Base-by-base conservation (phyloP, 1,140 invertebrate genomes). In the Zaprionus lachaisei region DNA sequence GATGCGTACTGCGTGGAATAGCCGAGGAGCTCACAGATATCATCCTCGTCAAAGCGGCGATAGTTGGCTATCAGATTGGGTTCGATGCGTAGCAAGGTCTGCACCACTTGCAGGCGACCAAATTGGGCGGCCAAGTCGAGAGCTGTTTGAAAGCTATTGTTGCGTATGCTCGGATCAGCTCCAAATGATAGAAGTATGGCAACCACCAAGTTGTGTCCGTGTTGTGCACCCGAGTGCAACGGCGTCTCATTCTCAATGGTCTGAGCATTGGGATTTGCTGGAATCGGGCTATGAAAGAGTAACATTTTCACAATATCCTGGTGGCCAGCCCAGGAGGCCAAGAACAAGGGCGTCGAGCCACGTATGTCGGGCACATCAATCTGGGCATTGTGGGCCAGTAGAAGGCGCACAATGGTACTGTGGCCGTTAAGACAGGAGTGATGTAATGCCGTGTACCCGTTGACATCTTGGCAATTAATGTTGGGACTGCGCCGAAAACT, bases 61-160 rank as follows among this genome's bases (percentile, higher is more conserved):
- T 96, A 94, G 34, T 95, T 95, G 76, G 96, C 95, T 74, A 97
- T 95, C 64, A 98, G 93, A 92, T 96, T 95, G 3, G 97, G 96
- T 93, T 97, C 95, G 56, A 95, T 96, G 79, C 95, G 94, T 17
- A 99, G 95, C 78, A 99, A 93, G 38, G 97, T 94, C 92, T 98
- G 96, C 41, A 99, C 98, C 14, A 97, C 97, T 89, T 98, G 97
- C 81, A 98, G 94, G 0, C 92, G 84, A 85, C 96, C 97, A 93
- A 97, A 98, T 93, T 98, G 97, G n/a, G 98, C 97, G 0, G 98
- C 98, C 24, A 99, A 94, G 93, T 99, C 98, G 77, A 99, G 94
- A 1, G 98, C 96, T 9, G 97, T 98, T 93, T 99, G 98, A 63
- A 97, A 97, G 71, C 96, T 95, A 76, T 95, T 95, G 93, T 99